Percentiles rank a stretch among this genome's conserved stretches.
Conservation (phyloP, 2,113 vertebrate species). For the Nesospiza acunhae region DNA sequence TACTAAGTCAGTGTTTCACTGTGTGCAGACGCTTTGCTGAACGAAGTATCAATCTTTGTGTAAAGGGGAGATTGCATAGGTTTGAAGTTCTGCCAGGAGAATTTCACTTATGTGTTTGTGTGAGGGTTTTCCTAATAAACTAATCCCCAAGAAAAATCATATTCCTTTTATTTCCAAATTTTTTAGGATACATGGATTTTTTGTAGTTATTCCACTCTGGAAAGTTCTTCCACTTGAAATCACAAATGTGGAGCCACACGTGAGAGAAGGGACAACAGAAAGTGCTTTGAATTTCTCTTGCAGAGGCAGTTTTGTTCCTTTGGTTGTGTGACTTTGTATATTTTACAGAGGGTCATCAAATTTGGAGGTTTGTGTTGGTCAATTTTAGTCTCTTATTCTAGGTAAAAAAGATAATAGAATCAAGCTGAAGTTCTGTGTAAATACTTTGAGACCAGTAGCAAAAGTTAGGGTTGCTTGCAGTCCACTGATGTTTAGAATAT, state of each 20-base stretch:
- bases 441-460: slow-evolving; percentile 23
- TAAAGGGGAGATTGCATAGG: not conserved
- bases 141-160: not conserved
- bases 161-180: not conserved
- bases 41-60: not conserved
- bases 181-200: not conserved
- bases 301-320: not conserved
- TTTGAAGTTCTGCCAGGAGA: not conserved
- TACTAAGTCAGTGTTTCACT: not conserved
- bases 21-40: not conserved
- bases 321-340: not conserved
- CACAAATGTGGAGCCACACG: not conserved
- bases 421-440: slow-evolving; percentile 1
- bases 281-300: not conserved
- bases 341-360: not conserved
- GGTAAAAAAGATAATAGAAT: not conserved
- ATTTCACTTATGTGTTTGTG: not conserved
- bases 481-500: slow-evolving; percentile 20
- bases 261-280: not conserved
- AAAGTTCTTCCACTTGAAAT: not conserved
- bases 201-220: not conserved
- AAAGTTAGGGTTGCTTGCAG: slow-evolving; percentile 11
- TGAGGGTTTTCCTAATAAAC: not conserved
- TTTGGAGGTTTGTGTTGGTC: not conserved
- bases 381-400: not conserved